A percentile compares a stretch with the other conserved stretches of the same genome.
phyloP scores from a whole-genome alignment of 2,797 vertebrate genomes.

The Acipenser ruthenus region DNA sequence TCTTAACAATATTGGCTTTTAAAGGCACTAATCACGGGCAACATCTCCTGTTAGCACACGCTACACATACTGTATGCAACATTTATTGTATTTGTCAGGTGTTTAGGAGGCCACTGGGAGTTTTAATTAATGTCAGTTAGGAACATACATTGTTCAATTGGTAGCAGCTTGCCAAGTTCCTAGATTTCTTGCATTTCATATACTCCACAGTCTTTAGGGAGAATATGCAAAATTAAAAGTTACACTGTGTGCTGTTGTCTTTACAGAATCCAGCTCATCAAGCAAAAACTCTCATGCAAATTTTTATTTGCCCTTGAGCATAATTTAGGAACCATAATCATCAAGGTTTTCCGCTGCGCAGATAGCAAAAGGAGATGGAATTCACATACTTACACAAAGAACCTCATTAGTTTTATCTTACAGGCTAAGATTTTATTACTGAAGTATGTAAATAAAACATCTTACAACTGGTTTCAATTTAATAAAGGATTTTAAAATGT shows the following conservation, averaged over 20 bases:
- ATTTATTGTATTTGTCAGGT: slow-evolving; percentile 84
- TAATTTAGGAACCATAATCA: slow-evolving; percentile 99
- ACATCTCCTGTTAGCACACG: slow-evolving; percentile 53
- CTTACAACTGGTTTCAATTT: slow-evolving; percentile 15
- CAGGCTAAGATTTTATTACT: slow-evolving; percentile 77
- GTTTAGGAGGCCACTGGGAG: slow-evolving; percentile 75
- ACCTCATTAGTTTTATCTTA: slow-evolving; percentile 95
- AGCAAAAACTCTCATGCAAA: slow-evolving; percentile 92
- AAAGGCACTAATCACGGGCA: slow-evolving; percentile 36
- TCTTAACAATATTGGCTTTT: slow-evolving; percentile 44
- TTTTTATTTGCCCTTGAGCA: slow-evolving; percentile 99
- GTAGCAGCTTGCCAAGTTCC: slow-evolving; percentile 73
- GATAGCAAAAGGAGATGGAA: slow-evolving; percentile 77
- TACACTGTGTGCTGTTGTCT: slow-evolving; percentile 82
- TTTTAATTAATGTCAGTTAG: slow-evolving; percentile 85
- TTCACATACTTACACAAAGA: slow-evolving; percentile 93
- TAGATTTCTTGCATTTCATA: slow-evolving; percentile 78
- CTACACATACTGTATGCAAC: slow-evolving; percentile 61
- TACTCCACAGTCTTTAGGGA: slow-evolving; percentile 75
- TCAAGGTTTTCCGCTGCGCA: slow-evolving; percentile 74
- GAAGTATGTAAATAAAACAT: slow-evolving; percentile 75
- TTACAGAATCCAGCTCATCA: slow-evolving; percentile 79
- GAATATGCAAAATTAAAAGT: slow-evolving; percentile 81
- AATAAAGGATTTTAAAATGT: slow-evolving; percentile 37
- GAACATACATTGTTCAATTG: slow-evolving; percentile 76